Base-by-base conservation (phyloP, 2,888 invertebrate species). In the Nymphalis c-album region DNA sequence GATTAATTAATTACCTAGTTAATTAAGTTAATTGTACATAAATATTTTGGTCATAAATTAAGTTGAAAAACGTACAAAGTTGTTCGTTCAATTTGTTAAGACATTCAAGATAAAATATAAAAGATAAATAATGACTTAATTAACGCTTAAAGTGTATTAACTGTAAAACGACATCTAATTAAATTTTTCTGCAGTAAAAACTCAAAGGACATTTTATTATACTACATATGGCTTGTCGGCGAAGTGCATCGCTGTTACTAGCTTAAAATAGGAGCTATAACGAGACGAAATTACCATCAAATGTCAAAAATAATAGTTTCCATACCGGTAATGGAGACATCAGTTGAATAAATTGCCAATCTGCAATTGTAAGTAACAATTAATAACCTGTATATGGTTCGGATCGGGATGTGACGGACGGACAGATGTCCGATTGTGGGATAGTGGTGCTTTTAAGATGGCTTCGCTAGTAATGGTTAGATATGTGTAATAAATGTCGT, bases 281-380 rank as follows among this genome's bases (percentile, higher is more conserved):
- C 63, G 63, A 72, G 65, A 59, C 63, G 45, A 60, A 62, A 72
- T 69, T 64, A 72, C 35, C 71, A 68, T 69, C 64, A 69, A 70
- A 72, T 67, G 70, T 83, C 84, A 85, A 82, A 81, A 75, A 80
- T 82, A 85, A 86, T 86, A 83, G 86, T 82, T 80, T 75, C 81
- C 81, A 82, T 73, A 68, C 73, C 69, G 64, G 66, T 63, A 74
- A 76, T 78, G 74, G 73, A 80, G 80, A 80, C 80, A 80, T 81
- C 80, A 79, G 82, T 80, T 83, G 76, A 84, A 86, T 87, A 87
- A 88, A 87, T 85, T 82, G 83, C 78, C 80, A 82, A 85, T 87
- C 87, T 88, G 83, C 84, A 85, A 87, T 88, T 85, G 82, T 86
- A 88, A 83, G 81, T 79, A 80, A 82, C 81, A 85, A 85, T 85